Evolutionary conservation across 2,113 vertebrate genomes (phyloP).

Genomic region (Brienomyrus longianalis): DNA sequence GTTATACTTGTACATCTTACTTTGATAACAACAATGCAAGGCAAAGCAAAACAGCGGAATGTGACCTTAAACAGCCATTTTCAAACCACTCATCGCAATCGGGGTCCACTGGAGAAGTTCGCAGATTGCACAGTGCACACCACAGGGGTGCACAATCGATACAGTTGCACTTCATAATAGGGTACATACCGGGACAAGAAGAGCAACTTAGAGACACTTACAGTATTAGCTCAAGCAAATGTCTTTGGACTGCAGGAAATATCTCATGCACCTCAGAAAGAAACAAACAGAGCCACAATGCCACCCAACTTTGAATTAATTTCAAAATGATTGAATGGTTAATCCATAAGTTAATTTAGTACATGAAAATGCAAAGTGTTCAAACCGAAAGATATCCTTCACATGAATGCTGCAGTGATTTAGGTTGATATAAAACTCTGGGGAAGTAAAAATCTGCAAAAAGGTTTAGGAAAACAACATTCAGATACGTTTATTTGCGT

Average conservation of each 20-base stretch:
- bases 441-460: neutral
- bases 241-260: neutral
- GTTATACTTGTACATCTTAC: neutral
- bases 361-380: neutral
- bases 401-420: neutral
- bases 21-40: neutral
- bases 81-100: neutral
- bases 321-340: neutral
- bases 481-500: neutral
- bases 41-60: neutral
- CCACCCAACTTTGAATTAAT: neutral
- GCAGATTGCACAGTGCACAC: neutral
- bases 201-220: neutral
- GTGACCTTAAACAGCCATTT: neutral
- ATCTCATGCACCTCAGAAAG: neutral
- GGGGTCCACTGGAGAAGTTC: neutral
- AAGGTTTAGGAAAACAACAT: neutral
- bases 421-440: neutral
- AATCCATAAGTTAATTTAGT: neutral
- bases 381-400: neutral
- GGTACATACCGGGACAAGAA: neutral
- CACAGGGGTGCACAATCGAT: neutral
- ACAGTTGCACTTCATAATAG: neutral
- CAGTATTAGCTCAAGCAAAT: neutral
- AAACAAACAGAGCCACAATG: neutral